Evolutionary conservation across 1,140 invertebrate genomes (phyloP).

Genomic region (Orchesella cincta): DNA sequence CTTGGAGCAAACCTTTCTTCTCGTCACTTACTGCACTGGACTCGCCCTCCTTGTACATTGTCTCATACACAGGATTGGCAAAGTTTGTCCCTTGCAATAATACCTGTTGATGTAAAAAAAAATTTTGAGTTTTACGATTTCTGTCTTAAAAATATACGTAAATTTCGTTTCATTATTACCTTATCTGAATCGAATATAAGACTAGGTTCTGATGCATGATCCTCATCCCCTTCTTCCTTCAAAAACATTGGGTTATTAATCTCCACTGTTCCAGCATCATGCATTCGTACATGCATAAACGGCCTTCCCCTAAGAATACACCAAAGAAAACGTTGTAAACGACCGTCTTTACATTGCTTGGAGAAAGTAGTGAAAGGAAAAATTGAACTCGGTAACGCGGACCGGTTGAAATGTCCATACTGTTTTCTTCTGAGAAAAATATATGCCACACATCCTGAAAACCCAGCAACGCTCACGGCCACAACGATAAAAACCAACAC

Average conservation of each 20-base stretch:
- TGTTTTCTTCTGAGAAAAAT: constrained; percentile 50
- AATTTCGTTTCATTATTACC: constrained; percentile 54
- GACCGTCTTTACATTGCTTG: too few relatives aligned
- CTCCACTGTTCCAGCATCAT: constrained; percentile 72
- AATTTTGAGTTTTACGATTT: neutral
- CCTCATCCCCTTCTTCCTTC: constrained; percentile 67
- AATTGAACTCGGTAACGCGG: constrained; percentile 20
- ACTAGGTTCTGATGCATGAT: constrained; percentile 59
- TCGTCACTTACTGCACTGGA: constrained; percentile 57
- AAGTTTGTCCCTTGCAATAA: constrained; percentile 68
- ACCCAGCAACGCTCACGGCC: constrained; percentile 47
- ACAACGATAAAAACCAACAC: constrained; percentile 52
- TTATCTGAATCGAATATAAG: constrained; percentile 64
- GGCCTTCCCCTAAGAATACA: constrained; percentile 61
- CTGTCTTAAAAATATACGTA: neutral
- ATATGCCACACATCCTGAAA: constrained; percentile 49
- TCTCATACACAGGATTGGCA: constrained; percentile 81
- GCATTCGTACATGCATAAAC: constrained; percentile 75
- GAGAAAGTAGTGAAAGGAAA: neutral
- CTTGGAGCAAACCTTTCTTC: constrained; percentile 62
- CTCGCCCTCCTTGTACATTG: constrained; percentile 65
- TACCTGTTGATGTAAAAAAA: constrained; percentile 47
- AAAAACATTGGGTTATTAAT: constrained; percentile 83
- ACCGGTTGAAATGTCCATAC: constrained; percentile 40
- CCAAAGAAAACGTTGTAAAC: too few relatives aligned